These are phyloP conservation scores for Branchipolynoe longqiensis DNA, from an alignment of 2,888 invertebrate species.

Conservation along the genomic window DNA sequence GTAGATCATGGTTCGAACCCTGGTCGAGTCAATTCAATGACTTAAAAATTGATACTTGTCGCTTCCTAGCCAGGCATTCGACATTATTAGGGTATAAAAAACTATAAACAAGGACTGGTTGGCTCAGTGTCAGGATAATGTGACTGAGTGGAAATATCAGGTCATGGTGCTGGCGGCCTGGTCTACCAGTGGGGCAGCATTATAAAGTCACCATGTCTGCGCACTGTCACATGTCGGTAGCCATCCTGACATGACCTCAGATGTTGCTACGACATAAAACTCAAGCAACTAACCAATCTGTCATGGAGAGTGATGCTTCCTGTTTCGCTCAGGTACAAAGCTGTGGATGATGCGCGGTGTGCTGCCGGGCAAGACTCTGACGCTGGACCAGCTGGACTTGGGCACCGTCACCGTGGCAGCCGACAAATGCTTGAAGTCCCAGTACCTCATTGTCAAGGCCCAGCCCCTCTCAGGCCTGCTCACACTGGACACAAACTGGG, in stretches of 20 bases:
- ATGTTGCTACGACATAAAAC: not conserved
- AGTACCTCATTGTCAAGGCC: constrained; percentile 9
- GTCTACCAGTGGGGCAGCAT: too few species aligned
- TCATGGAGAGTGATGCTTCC: not conserved
- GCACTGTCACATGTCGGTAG: not conserved
- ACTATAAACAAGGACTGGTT: too few species aligned
- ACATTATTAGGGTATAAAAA: too few species aligned
- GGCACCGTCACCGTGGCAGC: not conserved
- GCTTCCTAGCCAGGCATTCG: too few species aligned
- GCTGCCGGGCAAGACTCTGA: not conserved
- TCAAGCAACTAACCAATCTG: too few species aligned
- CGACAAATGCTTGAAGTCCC: not conserved
- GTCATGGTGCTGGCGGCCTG: too few species aligned
- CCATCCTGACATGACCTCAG: not conserved
- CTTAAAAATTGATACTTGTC: too few species aligned
- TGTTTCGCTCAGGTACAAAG: not conserved
- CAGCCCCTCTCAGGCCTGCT: not conserved
- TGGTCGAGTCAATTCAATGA: too few species aligned
- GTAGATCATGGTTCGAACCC: too few species aligned
- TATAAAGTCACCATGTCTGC: too few species aligned
- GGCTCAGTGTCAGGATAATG: too few species aligned
- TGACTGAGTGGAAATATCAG: too few species aligned
- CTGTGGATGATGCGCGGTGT: not conserved
- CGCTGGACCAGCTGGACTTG: not conserved
- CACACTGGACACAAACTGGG: not conserved